Percentiles rank a stretch among this genome's conserved stretches.
Conservation (phyloP, 2,888 invertebrate species). For the Clostera curtula region DNA sequence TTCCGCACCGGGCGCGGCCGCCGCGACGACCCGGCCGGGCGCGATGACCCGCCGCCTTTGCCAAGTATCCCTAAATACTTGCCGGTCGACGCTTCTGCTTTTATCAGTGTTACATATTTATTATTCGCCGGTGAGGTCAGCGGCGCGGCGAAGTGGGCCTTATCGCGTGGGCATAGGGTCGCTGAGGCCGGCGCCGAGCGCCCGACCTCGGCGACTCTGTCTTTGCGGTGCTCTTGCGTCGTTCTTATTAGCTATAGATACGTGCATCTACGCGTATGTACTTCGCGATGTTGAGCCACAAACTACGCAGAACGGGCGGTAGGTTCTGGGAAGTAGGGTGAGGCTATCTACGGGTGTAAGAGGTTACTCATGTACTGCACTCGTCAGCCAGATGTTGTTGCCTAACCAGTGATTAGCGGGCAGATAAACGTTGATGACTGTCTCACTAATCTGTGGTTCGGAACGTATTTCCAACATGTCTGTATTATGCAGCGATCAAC, state of each 20-base stretch:
- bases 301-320: conserved; percentile 10
- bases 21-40: no score
- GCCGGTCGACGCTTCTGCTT: conserved; percentile 67
- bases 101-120: conserved; percentile 75
- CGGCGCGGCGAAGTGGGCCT: conserved; percentile 59
- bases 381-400: no score
- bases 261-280: conserved; percentile 11
- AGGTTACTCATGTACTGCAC: no score
- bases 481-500: no score
- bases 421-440: no score
- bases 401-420: no score
- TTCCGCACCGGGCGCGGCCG: conserved; percentile 34
- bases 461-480: no score
- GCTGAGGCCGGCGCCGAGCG: conserved; percentile 19
- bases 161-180: conserved; percentile 66
- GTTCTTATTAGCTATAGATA: conserved; percentile 32
- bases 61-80: conserved; percentile 62
- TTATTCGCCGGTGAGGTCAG: conserved; percentile 69
- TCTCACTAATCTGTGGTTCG: no score
- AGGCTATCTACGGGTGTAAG: no score
- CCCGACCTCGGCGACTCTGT: conserved; percentile 35
- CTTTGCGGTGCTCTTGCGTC: conserved; percentile 66
- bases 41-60: conserved; percentile 50
- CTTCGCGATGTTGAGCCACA: conserved; percentile 12
- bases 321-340: no score